Evolutionary conservation across 2,113 vertebrate genomes (phyloP).

Genomic region (Nothocercus nigrocapillus): DNA sequence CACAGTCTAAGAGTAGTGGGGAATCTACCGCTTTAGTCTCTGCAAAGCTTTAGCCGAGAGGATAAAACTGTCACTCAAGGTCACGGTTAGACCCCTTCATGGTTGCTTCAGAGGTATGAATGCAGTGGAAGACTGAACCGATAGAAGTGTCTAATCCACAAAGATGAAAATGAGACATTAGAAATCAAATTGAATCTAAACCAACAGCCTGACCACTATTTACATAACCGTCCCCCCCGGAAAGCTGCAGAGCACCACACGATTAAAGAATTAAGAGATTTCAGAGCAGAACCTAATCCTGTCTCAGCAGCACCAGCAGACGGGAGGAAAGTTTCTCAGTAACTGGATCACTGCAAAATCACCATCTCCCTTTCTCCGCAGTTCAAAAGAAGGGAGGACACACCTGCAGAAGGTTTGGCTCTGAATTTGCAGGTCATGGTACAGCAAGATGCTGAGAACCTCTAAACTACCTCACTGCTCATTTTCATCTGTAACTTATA

Average conservation of each 20-base stretch:
- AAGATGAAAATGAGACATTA: background rate
- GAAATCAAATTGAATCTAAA: background rate
- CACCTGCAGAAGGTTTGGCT: background rate
- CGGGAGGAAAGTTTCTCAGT: slow-evolving; percentile 37
- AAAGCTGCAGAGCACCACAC: background rate
- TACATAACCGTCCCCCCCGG: background rate
- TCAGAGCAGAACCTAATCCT: slow-evolving; percentile 2
- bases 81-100: background rate
- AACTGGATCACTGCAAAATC: slow-evolving; percentile 26
- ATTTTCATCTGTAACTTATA: background rate
- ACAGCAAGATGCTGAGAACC: background rate
- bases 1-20: background rate
- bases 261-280: slow-evolving; percentile 28
- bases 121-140: background rate
- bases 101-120: background rate
- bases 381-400: background rate
- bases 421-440: background rate
- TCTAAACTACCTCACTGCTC: background rate
- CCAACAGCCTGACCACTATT: background rate
- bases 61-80: background rate
- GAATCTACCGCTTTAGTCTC: background rate
- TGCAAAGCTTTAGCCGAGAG: background rate
- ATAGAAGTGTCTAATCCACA: background rate
- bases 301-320: background rate
- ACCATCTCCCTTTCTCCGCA: background rate